A percentile compares a stretch with the other conserved stretches of the same genome.
These are phyloP conservation scores for Macaca nemestrina DNA, from an alignment of 2,113 vertebrate genomes.

Conservation along the genomic window DNA sequence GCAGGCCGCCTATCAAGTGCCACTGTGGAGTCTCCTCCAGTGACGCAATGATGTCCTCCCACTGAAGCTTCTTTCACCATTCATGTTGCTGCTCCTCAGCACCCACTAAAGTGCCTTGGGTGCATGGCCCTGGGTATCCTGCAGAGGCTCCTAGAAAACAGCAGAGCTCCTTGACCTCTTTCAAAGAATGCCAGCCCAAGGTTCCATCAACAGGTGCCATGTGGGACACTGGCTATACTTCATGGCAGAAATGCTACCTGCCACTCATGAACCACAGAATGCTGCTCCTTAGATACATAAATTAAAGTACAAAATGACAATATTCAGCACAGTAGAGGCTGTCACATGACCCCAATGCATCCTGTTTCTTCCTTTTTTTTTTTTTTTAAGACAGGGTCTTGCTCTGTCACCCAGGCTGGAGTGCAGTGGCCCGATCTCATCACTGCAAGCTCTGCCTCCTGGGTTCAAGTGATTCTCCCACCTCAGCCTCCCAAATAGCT, in stretches of 20 bases:
- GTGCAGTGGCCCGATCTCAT: no score
- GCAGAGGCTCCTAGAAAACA: neutral
- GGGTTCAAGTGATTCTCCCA: no score
- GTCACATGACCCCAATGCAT: neutral
- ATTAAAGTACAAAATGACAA: neutral
- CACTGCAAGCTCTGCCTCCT: no score
- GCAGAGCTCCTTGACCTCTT: neutral
- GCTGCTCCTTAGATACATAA: neutral
- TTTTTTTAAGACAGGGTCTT: no score
- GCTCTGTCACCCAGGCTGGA: no score
- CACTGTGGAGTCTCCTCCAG: neutral
- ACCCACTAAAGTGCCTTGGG: neutral
- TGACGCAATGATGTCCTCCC: fast-evolving
- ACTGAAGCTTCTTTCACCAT: neutral
- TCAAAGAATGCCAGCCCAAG: neutral
- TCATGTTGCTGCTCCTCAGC: neutral
- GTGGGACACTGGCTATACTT: no score
- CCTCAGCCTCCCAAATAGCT: no score
- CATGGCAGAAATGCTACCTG: neutral
- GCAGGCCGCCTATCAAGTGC: neutral
- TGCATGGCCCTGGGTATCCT: fast-evolving
- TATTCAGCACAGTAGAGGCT: neutral
- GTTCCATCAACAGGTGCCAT: neutral
- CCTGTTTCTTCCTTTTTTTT: neutral
- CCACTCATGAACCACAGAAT: neutral